phyloP scores from a whole-genome alignment of 2,888 invertebrate species.

The Drepana falcataria region DNA sequence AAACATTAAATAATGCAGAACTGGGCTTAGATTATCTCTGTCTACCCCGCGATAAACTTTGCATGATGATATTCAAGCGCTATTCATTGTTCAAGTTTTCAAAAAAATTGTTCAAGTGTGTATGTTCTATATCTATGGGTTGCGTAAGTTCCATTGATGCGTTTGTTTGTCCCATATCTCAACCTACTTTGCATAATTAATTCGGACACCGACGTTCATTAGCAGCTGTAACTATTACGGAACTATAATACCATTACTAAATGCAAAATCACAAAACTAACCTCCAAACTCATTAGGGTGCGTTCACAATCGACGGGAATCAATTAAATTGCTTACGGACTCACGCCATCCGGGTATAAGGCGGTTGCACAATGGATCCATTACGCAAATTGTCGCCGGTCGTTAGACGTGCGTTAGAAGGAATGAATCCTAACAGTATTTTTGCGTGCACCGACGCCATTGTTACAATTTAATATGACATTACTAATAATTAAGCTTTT shows the following conservation, averaged over 20 bases:
- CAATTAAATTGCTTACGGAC: slow-evolving; percentile 48
- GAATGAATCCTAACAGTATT: slow-evolving; percentile 51
- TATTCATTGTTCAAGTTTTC: too few relatives aligned
- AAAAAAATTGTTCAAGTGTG: too few relatives aligned
- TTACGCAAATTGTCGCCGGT: slow-evolving; percentile 70
- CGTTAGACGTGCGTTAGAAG: slow-evolving; percentile 37
- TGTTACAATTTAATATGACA: slow-evolving; percentile 18
- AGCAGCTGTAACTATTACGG: background rate
- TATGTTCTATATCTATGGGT: too few relatives aligned
- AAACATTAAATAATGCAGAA: too few relatives aligned
- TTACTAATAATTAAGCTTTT: too few relatives aligned
- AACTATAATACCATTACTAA: background rate
- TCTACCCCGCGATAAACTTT: too few relatives aligned
- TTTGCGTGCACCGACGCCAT: slow-evolving; percentile 54
- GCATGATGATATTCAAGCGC: too few relatives aligned
- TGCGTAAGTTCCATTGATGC: too few relatives aligned
- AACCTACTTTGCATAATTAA: too few relatives aligned
- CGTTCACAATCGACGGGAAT: slow-evolving; percentile 44
- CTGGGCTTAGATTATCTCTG: too few relatives aligned
- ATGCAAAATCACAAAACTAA: slow-evolving; percentile 1
- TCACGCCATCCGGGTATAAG: slow-evolving; percentile 69
- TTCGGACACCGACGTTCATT: too few relatives aligned
- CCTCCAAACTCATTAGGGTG: slow-evolving; percentile 45
- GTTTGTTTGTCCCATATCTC: too few relatives aligned
- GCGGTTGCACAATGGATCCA: slow-evolving; percentile 64